Base-by-base conservation (phyloP, 2,797 vertebrate species). In the Tapirus indicus region DNA sequence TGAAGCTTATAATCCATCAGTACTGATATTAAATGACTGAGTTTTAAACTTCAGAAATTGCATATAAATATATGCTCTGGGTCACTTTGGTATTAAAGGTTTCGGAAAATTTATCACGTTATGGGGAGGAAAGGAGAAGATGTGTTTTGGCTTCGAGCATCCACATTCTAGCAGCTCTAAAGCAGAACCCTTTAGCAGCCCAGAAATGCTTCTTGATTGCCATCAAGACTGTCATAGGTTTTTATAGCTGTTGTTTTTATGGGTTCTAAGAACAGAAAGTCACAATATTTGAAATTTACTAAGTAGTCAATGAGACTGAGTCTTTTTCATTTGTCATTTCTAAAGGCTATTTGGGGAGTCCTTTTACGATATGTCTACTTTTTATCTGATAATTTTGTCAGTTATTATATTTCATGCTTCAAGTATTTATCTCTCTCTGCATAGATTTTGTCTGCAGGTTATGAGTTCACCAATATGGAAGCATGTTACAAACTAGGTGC, bases 11-110 rank as follows among this genome's bases (percentile, higher is more conserved):
- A 80, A 80, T 86, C 91, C 79, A 68, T 97, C 82, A 96, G 85
- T 91, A 94, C 20, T 98, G 94, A 95, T 96, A 95, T 92, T 94
- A 96, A 95, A 98, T 97, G 97, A 93, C 17, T 47, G 41, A 92
- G 93, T 98, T 96, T 97, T 95, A 97, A 94, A 95, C 79, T 18
- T 96, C 52, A 84, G 86, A 97, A 97, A 47, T 54, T 94, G 7
- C 49, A 88, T 93, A 16, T 75, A 97, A 95, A 94, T 91, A 38
- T 44, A 93, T 96, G 86, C 54, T 74, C 27, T 54, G 49, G 18
- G 17, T 68, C 90, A 60, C 96, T 97, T 88, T 52, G 6, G 72
- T 97, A 97, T 41, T 88, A 94, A 96, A 96, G 44, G 41, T 97
- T 69, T 95, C 23, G 7, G 64, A 47, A 95, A 80, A n/a, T 41